A percentile compares a stretch with the other conserved stretches of the same genome.
Conservation (phyloP, 2,113 vertebrate genomes). For the Pteropus alecto region DNA sequence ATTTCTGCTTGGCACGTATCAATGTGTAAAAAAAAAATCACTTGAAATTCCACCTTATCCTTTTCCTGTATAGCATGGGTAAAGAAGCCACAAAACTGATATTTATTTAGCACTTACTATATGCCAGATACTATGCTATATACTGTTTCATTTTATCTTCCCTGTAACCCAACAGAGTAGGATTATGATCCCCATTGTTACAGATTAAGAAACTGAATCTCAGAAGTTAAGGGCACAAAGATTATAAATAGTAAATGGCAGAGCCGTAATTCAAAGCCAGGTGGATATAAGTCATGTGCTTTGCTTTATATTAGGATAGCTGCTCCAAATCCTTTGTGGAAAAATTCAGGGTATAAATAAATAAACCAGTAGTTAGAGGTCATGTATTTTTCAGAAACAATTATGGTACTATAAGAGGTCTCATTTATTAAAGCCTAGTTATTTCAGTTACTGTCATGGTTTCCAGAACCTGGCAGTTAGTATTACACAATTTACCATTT, state of each 20-base stretch:
- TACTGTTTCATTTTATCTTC: constrained; percentile 47
- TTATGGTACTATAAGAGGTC: constrained; percentile 13
- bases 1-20: constrained; percentile 45
- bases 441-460: constrained; percentile 52
- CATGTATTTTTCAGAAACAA: constrained; percentile 51
- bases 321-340: constrained; percentile 47
- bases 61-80: constrained; percentile 32
- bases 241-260: constrained; percentile 56
- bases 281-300: constrained; percentile 38
- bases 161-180: neutral
- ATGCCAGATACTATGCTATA: constrained; percentile 13
- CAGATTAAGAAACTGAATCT: constrained; percentile 49
- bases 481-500: constrained; percentile 48
- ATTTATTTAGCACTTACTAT: constrained; percentile 58
- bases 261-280: constrained; percentile 48
- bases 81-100: constrained; percentile 30
- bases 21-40: neutral
- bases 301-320: constrained; percentile 48
- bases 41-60: constrained; percentile 49
- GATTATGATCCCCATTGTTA: constrained; percentile 39
- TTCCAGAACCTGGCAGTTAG: constrained; percentile 50
- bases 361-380: constrained; percentile 49
- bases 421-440: constrained; percentile 48
- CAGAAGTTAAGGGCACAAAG: constrained; percentile 44
- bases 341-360: constrained; percentile 40